Conservation (phyloP, 2,888 invertebrate species). For the Pimpla rufipes region DNA sequence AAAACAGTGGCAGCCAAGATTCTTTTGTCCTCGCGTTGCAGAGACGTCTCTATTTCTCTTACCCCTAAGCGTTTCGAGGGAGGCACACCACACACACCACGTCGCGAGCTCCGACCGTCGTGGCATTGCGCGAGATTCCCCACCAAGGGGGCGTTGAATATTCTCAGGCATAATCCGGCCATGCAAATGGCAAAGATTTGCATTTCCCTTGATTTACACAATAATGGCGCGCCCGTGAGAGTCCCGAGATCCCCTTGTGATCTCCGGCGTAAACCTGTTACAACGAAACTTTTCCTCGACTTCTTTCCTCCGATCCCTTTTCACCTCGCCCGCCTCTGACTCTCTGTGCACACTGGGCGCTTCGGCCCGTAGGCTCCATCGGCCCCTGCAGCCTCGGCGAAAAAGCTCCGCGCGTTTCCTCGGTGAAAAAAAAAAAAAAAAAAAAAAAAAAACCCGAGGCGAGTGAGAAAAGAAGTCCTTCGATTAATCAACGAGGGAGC, state of each 20-base stretch:
- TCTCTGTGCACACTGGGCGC: constrained; percentile 34
- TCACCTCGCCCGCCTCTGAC: constrained; percentile 12
- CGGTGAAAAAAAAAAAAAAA: too few relatives aligned
- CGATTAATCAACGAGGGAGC: constrained; percentile 62
- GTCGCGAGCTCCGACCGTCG: constrained; percentile 39
- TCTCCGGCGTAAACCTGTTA: constrained; percentile 65
- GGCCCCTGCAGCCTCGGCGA: neutral
- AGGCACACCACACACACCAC: constrained; percentile 2
- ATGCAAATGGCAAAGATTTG: constrained; percentile 79
- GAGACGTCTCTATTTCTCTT: constrained; percentile 24
- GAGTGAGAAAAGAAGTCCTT: constrained; percentile 30
- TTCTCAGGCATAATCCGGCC: constrained; percentile 72
- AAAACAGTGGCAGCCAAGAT: constrained; percentile 53
- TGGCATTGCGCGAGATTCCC: constrained; percentile 6
- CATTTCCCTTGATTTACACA: constrained; percentile 79
- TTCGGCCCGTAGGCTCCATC: constrained; percentile 41
- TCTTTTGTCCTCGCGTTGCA: constrained; percentile 29
- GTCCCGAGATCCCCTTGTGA: constrained; percentile 67
- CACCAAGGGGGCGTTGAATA: constrained; percentile 72
- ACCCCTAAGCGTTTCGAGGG: constrained; percentile 22
- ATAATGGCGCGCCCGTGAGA: constrained; percentile 72
- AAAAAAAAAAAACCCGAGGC: too few relatives aligned
- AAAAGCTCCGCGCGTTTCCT: constrained; percentile 31
- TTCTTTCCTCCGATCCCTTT: constrained; percentile 41
- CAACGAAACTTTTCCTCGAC: constrained; percentile 62